Conservation (phyloP, 2,888 invertebrate species). For the Scaptomyza parva region DNA sequence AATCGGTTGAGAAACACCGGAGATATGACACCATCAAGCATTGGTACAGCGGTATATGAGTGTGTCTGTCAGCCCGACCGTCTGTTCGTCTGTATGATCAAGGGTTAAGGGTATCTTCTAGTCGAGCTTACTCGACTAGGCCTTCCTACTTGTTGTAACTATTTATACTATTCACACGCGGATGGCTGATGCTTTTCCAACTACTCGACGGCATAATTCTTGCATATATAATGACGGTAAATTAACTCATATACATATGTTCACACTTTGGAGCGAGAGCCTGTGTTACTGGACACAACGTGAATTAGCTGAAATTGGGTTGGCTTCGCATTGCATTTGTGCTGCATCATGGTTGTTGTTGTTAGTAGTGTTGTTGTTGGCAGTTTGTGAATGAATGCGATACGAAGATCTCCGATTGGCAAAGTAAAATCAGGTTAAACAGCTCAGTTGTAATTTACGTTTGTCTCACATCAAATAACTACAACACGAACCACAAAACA, state of each 20-base stretch:
- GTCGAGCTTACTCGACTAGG: too few species aligned
- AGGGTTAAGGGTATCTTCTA: too few species aligned
- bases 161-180: constrained; percentile 54
- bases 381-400: constrained; percentile 70
- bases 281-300: constrained; percentile 49
- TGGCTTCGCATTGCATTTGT: constrained; percentile 53
- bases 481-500: constrained; percentile 29
- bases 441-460: constrained; percentile 67
- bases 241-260: constrained; percentile 66
- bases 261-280: constrained; percentile 51
- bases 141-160: too few species aligned
- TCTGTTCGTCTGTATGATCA: too few species aligned
- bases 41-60: too few species aligned
- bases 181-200: constrained; percentile 42
- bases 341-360: constrained; percentile 65
- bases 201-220: constrained; percentile 8
- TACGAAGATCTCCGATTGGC: constrained; percentile 58
- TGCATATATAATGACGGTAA: constrained; percentile 57
- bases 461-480: constrained; percentile 43
- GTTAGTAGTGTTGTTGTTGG: constrained; percentile 17
- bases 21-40: too few species aligned
- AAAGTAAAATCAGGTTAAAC: constrained; percentile 77
- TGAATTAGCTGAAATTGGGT: constrained; percentile 60
- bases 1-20: too few species aligned
- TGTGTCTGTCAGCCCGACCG: too few species aligned